Evolutionary conservation across 2,888 invertebrate genomes (phyloP), one percentile per base, ranked within the genome.

Genomic region (Spialia ferax): DNA sequence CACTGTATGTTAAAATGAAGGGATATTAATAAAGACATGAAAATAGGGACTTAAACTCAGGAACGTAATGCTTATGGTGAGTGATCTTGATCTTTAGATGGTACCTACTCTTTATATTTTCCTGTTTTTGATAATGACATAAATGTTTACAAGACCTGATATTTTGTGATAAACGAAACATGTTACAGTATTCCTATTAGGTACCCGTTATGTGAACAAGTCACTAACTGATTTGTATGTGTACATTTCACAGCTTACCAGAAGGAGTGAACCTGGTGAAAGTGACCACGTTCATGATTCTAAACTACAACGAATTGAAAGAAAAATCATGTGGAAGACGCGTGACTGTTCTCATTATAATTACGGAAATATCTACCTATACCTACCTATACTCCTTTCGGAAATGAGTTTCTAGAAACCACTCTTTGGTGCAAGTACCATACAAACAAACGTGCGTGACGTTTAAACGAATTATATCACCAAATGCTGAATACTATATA

Each of bases 171-270:
- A n/a, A 50, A 48, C 2, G 20, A 5, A 50, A 22, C 13, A 48
- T 26, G 18, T 45, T 29, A 45, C 45, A 50, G 13, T 26, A 57
- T 29, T 22, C 26, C 5, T 15, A 45, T 38, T 38, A 38, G 45
- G 45, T 18, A 18, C 18, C 18, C 10, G 0, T 18, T 45, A 10
- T 18, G 6, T 32, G 67, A 15, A 11, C 67, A 62, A 62, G 62
- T 68, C 62, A 68, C 62, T 68, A 69, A 74, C 68, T 73, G 73
- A 75, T 77, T 71, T 84, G 74, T 88, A 22, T 50, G 81, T 84
- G 81, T 84, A 85, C 84, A 83, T 85, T 88, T 84, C 88, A 84
- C 89, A 89, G 89, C 87, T 86, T 78, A 80, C 83, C 81, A 84
- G 83, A 83, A 78, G 77, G 80, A 81, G 82, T 74, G 78, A 80